Evolutionary conservation across 2,797 vertebrate genomes (phyloP).

Genomic region (Sebastes trivittatus): DNA sequence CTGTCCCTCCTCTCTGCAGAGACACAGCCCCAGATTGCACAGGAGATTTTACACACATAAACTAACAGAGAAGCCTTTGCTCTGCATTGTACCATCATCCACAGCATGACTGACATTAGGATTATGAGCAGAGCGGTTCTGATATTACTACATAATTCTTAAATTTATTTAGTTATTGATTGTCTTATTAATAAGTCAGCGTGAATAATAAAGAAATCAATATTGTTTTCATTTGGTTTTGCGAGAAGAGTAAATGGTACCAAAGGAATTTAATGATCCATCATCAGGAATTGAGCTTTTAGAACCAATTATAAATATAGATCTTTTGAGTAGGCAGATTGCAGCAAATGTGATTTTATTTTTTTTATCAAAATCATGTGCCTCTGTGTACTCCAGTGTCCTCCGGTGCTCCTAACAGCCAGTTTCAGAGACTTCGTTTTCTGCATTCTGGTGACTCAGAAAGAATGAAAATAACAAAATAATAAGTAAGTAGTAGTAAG

Average conservation of each 20-base stretch:
- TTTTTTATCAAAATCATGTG: too few relatives aligned
- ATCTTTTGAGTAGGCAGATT: background rate
- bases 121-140: background rate
- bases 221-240: constrained; percentile 14
- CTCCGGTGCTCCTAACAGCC: too few relatives aligned
- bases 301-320: constrained; percentile 2
- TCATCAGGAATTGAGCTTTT: background rate
- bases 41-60: background rate
- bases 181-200: background rate
- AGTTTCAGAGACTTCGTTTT: too few relatives aligned
- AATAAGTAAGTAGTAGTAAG: too few relatives aligned
- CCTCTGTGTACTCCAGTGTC: too few relatives aligned
- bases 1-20: constrained; percentile 34
- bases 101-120: background rate
- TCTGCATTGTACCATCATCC: background rate
- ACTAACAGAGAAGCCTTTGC: background rate
- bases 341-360: too few relatives aligned
- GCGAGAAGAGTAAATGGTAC: background rate
- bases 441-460: too few relatives aligned
- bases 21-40: background rate
- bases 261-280: background rate
- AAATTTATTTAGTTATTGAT: constrained; percentile 17
- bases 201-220: constrained; percentile 2
- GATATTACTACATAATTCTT: background rate
- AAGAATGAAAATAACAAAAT: too few relatives aligned